Evolutionary conservation across 1,140 invertebrate genomes (phyloP).

Genomic region (Hypothenemus hampei): DNA sequence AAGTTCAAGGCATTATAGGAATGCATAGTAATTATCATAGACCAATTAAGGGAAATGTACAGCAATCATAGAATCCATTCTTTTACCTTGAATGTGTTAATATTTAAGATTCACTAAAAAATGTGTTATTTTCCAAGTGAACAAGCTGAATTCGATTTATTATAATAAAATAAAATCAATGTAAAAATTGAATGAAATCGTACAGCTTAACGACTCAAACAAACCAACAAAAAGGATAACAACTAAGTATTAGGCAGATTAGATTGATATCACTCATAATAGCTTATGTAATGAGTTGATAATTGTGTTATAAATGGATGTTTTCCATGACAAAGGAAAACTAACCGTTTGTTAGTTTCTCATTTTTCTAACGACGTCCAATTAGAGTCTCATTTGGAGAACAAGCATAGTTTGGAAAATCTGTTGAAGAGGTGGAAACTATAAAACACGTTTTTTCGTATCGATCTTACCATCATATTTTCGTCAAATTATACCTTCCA

Average conservation of each 20-base stretch:
- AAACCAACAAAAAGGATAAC: slow-evolving; percentile 20
- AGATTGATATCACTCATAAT: slow-evolving; percentile 17
- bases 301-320: slow-evolving; percentile 34
- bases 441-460: too few relatives aligned
- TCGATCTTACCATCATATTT: too few relatives aligned
- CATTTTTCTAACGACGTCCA: slow-evolving; percentile 30
- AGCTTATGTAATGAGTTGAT: slow-evolving; percentile 29
- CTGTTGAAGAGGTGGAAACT: slow-evolving; percentile 1
- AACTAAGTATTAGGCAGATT: slow-evolving; percentile 19
- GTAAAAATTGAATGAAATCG: slow-evolving; percentile 1
- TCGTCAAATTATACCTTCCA: too few relatives aligned
- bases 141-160: too few relatives aligned
- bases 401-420: background rate
- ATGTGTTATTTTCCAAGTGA: too few relatives aligned
- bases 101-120: too few relatives aligned
- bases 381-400: slow-evolving; percentile 25
- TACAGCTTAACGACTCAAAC: slow-evolving; percentile 4
- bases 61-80: too few relatives aligned
- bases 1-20: slow-evolving; percentile 23
- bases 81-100: too few relatives aligned
- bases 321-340: slow-evolving; percentile 33
- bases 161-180: too few relatives aligned
- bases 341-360: slow-evolving; percentile 29
- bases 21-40: too few relatives aligned
- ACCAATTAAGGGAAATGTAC: too few relatives aligned